Evolutionary conservation across 92 coral and sea anemone genomes (phyloP), one percentile per base, ranked within the genome.

Genomic region (Umimayanthus kanabou): DNA sequence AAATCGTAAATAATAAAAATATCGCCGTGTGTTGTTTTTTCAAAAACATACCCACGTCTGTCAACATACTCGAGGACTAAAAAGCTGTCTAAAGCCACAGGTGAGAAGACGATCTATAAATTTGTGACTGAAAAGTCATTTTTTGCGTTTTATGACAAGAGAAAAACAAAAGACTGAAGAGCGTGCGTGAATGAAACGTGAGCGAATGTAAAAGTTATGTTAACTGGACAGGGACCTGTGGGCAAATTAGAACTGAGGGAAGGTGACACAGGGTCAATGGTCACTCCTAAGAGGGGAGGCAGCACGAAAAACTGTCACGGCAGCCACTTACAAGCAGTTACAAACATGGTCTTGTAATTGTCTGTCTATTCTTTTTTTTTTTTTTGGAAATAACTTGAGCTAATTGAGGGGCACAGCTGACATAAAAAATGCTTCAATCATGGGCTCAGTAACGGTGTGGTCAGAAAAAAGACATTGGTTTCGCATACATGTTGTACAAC

Each of bases 111-210:
- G 66, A 70, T 15, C 18, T 11, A 3, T 37, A 83, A 47, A 70
- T 49, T 25, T 70, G 61, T 70, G 61, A 39, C 42, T 45, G 30
- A 53, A 65, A 47, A 45, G 39, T 58, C 47, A 29, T 79, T 79
- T 58, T 76, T 23, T 76, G 22, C 53, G 25, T 78, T 78, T 80
- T 50, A 74, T 37, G 79, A 74, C 85, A 58, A 61, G 23, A 40
- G 8, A 40, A 81, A 73, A 18, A 75, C 45, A 75, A 75, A 73
- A 6, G 39, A 39, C 77, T 67, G 11, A 53, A 5, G 64, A 42
- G 30, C 37, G 33, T 81, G 85, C 76, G 85, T 81, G 85, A 81
- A 81, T 66, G 50, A n/a, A 40, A 42, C 53, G 8, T 23, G n/a
- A 67, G 13, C 67, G 9, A 28, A 43, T 29, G 30, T 43, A 13